Evolutionary conservation across 64 coral and sea anemone species (phyloP), one percentile per base, ranked within the genome.

Genomic region (Montipora sp.): DNA sequence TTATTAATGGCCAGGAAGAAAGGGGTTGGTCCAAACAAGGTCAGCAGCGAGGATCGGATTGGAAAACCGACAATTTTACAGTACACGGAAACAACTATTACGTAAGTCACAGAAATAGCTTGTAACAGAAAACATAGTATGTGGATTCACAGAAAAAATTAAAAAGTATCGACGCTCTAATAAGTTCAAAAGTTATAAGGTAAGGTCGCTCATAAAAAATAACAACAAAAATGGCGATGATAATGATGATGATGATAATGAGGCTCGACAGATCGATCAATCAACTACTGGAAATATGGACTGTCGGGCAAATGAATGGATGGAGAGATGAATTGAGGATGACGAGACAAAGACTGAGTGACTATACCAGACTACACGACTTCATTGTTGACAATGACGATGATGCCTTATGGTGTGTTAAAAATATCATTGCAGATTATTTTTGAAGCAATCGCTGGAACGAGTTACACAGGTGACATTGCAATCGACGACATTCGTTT

Each of bases 71-170:
- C 60, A 84, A 84, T 7, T 36, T 47, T 47, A 84, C 81, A 67
- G 24, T 84, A 3, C 68, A 84, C 47, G 81, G 81, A 84, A 84
- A 48, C 3, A 84, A 68, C 81, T 84, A 68, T 13, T 84, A 84
- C 18, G 81, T 84, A 67, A 84, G 81, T 68, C 49, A 7, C 19
- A 15, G 0, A 7, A 46, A 0, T 3, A 44, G 8, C 16, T 47
- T 63, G 14, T 14, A 15, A 11, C 3, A 14, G 60, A 63, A 0
- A 12, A 14, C 3, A 11, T 12, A 12, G 14, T 3, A 14, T 63
- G 60, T 12, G 11, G 53, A 12, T 63, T 14, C 14, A 63, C 13
- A 63, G 11, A 63, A 19, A 12, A 0, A 12, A 16, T 12, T 63
- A 63, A 11, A 12, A 63, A 16, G 14, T 63, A 3, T 12, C 9